A percentile compares a stretch with the other conserved stretches of the same genome.
These are phyloP conservation scores for Trichosurus vulpecula DNA, from an alignment of 2,797 vertebrate species.

Conservation along the genomic window DNA sequence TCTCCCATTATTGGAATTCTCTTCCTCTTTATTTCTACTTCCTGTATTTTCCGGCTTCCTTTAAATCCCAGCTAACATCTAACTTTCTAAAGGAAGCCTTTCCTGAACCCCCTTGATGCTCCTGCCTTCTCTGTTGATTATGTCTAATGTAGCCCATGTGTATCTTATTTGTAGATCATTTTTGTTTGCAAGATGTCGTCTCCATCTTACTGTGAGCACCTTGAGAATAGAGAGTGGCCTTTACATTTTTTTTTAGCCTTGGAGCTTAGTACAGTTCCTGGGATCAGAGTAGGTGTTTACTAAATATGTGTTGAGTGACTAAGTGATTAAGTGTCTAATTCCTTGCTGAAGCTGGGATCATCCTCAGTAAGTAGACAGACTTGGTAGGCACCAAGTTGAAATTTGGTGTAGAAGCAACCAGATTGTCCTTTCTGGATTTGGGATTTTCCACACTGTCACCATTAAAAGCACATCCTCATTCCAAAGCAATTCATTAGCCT, in stretches of 20 bases:
- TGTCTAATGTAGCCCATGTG: not conserved
- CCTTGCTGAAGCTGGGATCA: not conserved
- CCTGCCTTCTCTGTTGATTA: not conserved
- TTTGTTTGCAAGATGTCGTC: not conserved
- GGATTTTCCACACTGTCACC: conserved; percentile 7
- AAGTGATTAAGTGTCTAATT: not conserved
- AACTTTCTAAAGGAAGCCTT: not conserved
- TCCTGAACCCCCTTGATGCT: not conserved
- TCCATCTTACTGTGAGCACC: rapidly evolving
- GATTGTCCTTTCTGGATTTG: not conserved
- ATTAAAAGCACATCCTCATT: not conserved
- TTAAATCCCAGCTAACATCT: not conserved
- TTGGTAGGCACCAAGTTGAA: conserved; percentile 24
- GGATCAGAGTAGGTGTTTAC: not conserved
- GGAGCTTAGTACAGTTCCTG: not conserved
- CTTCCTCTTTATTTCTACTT: not conserved
- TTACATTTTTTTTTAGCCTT: not conserved
- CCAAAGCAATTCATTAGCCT: not conserved
- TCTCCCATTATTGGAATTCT: not conserved
- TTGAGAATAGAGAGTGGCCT: not conserved
- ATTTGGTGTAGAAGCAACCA: conserved; percentile 31
- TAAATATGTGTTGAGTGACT: not conserved
- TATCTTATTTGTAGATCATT: not conserved
- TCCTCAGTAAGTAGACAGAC: not conserved
- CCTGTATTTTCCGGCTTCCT: not conserved